Conservation (phyloP, 2,113 vertebrate species). For the Sphaerodactylus townsendi region DNA sequence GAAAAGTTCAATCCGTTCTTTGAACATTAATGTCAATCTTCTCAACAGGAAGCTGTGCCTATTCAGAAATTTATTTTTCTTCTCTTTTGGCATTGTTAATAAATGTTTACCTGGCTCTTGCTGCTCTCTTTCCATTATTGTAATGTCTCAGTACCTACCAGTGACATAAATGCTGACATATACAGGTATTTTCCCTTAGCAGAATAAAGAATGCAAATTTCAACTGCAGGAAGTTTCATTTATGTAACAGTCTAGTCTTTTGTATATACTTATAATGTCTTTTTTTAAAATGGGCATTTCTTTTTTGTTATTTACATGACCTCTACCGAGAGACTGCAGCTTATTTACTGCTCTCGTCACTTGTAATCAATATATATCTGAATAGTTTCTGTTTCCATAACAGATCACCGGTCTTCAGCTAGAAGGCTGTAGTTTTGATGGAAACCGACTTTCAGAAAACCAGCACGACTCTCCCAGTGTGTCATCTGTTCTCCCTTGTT, state of each 20-base stretch:
- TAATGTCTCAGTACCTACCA: slow-evolving; percentile 37
- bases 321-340: slow-evolving; percentile 11
- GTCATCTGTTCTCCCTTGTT: slow-evolving; percentile 88
- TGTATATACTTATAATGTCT: slow-evolving; percentile 43
- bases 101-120: slow-evolving; percentile 41
- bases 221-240: slow-evolving; percentile 38
- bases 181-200: slow-evolving; percentile 35
- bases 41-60: slow-evolving; percentile 29
- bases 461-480: slow-evolving; percentile 93
- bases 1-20: slow-evolving; percentile 25
- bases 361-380: slow-evolving; percentile 3
- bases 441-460: slow-evolving; percentile 89
- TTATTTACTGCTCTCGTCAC: slow-evolving; percentile 47
- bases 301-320: slow-evolving; percentile 49
- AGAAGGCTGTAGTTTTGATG: slow-evolving; percentile 95
- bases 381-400: slow-evolving; percentile 49
- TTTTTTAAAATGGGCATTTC: slow-evolving; percentile 6
- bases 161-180: slow-evolving; percentile 46
- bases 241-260: slow-evolving; percentile 6
- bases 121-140: slow-evolving; percentile 48
- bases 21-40: slow-evolving; percentile 41
- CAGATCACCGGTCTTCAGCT: slow-evolving; percentile 91
- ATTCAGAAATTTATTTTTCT: slow-evolving; percentile 40
- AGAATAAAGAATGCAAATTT: slow-evolving; percentile 48
- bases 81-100: slow-evolving; percentile 31